Conservation (phyloP, 2,113 vertebrate genomes). For the Indri indri region DNA sequence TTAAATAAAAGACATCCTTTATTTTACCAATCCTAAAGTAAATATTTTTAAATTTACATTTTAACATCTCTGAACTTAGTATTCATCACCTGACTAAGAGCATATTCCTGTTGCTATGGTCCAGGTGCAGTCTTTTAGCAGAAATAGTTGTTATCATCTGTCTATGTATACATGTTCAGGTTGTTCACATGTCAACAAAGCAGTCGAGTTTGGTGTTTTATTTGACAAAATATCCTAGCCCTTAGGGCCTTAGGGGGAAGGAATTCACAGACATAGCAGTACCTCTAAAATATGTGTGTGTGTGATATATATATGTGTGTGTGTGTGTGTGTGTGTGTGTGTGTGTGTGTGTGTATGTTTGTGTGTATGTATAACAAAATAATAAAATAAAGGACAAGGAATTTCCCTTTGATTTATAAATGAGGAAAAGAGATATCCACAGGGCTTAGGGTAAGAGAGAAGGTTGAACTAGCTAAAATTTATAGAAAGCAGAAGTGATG, state of each 20-base stretch:
- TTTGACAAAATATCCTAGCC: background rate
- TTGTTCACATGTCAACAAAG: background rate
- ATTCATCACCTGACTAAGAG: background rate
- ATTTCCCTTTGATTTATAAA: background rate
- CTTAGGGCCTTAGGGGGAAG: background rate
- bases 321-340: too few relatives aligned
- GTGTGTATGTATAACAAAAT: too few relatives aligned
- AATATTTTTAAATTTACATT: background rate
- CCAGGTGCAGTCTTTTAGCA: background rate
- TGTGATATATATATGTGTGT: too few relatives aligned
- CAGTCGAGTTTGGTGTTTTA: background rate
- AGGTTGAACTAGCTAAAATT: background rate
- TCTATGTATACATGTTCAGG: rapidly evolving
- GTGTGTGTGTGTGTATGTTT: too few relatives aligned
- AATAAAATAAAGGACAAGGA: background rate
- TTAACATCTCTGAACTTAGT: background rate
- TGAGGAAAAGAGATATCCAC: background rate
- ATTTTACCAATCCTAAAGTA: background rate
- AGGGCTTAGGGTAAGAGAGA: background rate
- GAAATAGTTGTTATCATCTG: background rate
- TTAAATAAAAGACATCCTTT: background rate
- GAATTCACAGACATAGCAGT: background rate
- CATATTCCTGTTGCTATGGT: background rate
- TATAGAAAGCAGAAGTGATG: too few relatives aligned
- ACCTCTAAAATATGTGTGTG: background rate